Conservation (phyloP, 2,888 invertebrate genomes). For the Trachelus troglodyta region DNA sequence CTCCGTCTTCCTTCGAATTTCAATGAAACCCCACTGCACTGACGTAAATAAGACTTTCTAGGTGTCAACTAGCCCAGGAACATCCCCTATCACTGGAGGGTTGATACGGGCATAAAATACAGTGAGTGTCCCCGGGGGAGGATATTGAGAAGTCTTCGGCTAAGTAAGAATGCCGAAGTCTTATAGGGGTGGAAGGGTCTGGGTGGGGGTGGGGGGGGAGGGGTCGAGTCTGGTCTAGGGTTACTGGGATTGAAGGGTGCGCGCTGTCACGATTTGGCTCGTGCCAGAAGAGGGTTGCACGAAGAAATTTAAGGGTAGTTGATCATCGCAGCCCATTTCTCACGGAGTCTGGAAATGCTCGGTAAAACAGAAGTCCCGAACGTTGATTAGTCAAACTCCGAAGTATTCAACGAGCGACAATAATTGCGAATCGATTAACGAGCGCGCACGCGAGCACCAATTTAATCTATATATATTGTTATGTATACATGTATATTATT, state of each 20-base stretch:
- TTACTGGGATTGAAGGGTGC: not conserved
- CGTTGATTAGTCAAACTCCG: not conserved
- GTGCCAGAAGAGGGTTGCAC: not conserved
- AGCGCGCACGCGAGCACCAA: not conserved
- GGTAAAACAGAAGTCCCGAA: not conserved
- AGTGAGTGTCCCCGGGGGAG: not conserved
- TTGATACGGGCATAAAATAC: not conserved
- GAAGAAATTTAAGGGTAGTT: not conserved
- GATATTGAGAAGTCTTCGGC: not conserved
- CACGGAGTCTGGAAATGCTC: not conserved
- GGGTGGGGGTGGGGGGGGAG: rapidly evolving
- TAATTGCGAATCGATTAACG: not conserved
- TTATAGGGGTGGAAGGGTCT: not conserved
- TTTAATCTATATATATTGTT: not conserved
- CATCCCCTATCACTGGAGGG: not conserved
- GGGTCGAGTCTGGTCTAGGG: not conserved
- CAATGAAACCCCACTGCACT: not conserved
- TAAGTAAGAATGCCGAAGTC: not conserved
- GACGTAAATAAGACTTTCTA: not conserved
- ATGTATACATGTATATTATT: not conserved
- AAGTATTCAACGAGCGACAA: not conserved
- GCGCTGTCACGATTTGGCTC: not conserved
- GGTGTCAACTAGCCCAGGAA: not conserved
- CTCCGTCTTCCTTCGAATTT: not conserved
- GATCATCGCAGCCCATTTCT: not conserved